A percentile compares a stretch with the other conserved stretches of the same genome.
Conservation (phyloP, 1,140 invertebrate species). For the Agrilus planipennis region DNA sequence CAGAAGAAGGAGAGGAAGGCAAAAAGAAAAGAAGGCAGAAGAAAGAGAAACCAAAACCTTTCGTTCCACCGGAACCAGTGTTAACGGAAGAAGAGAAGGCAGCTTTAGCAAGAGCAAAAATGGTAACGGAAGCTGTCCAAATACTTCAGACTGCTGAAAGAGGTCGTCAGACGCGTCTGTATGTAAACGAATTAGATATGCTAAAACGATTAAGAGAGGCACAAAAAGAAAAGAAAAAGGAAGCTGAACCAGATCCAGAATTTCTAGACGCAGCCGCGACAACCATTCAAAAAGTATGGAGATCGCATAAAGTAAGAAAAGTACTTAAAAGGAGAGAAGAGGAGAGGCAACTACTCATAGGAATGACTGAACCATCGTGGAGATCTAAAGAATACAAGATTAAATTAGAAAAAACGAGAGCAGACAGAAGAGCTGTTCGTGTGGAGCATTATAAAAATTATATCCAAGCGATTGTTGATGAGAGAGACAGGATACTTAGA, state of each 20-base stretch:
- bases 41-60: conserved; percentile 5
- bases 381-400: conserved; percentile 32
- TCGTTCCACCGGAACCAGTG: background rate
- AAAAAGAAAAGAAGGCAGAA: conserved; percentile 5
- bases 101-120: conserved; percentile 16
- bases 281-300: conserved; percentile 39
- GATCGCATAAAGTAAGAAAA: conserved; percentile 29
- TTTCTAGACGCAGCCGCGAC: conserved; percentile 28
- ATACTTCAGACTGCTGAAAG: conserved; percentile 45
- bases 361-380: conserved; percentile 29
- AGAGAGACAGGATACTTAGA: conserved; percentile 42
- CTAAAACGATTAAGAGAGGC: background rate
- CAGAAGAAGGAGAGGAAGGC: background rate
- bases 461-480: conserved; percentile 39
- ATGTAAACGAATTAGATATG: conserved; percentile 20
- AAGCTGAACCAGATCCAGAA: conserved; percentile 8
- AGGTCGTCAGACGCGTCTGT: conserved; percentile 40
- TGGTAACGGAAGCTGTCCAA: conserved; percentile 17
- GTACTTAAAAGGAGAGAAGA: conserved; percentile 24
- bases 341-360: conserved; percentile 14
- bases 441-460: conserved; percentile 38
- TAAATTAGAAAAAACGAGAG: conserved; percentile 38
- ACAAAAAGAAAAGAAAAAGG: conserved; percentile 3
- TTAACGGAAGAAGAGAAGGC: conserved; percentile 19
- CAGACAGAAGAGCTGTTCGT: conserved; percentile 39